Evolutionary conservation across 1,140 invertebrate genomes (phyloP).

Genomic region (Phymastichus coffea): DNA sequence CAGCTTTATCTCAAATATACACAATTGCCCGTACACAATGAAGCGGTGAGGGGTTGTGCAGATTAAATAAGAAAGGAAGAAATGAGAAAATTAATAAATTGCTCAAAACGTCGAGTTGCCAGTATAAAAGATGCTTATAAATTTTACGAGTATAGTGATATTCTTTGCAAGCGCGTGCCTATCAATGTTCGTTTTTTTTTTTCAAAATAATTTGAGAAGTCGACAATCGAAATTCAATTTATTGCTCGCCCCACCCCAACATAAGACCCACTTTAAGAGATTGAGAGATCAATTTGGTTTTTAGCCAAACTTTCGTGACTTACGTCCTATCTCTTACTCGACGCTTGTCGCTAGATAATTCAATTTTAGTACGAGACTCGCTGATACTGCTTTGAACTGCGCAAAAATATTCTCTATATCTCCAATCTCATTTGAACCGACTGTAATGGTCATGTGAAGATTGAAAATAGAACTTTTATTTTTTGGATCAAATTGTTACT

Average conservation of each 20-base stretch:
- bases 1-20: too few species aligned
- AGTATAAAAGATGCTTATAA: constrained; percentile 48
- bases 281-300: constrained; percentile 11
- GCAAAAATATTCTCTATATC: too few species aligned
- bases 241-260: not conserved
- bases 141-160: constrained; percentile 39
- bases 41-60: too few species aligned
- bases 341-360: not conserved
- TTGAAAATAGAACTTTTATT: too few species aligned
- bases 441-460: too few species aligned
- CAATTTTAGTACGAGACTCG: constrained; percentile 1
- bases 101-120: constrained; percentile 46
- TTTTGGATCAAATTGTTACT: too few species aligned
- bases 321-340: too few species aligned
- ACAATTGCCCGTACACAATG: too few species aligned
- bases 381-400: too few species aligned
- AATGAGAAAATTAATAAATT: constrained; percentile 52
- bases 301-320: not conserved
- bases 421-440: too few species aligned
- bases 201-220: not conserved
- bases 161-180: constrained; percentile 18
- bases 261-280: not conserved
- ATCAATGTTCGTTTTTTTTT: not conserved
- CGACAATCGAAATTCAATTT: constrained; percentile 10
- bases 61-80: too few species aligned